A percentile compares a stretch with the other conserved stretches of the same genome.
Evolutionary conservation across 2,113 vertebrate genomes (phyloP).

Genomic region (Nansenia antarctica): DNA sequence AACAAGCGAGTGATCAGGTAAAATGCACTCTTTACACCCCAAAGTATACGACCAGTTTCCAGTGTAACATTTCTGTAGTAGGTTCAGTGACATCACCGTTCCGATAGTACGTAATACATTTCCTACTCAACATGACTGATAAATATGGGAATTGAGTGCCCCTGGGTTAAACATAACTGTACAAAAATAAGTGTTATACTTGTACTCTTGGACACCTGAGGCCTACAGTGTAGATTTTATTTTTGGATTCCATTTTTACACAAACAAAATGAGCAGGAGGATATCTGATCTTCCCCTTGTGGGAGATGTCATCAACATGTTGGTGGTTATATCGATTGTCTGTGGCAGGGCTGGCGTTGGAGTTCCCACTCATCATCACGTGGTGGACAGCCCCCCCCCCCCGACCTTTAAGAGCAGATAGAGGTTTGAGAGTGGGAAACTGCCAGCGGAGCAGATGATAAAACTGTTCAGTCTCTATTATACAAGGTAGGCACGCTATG

Average conservation of each 20-base stretch:
- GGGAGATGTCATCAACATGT: no score
- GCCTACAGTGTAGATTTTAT: background rate
- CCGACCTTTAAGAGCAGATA: background rate
- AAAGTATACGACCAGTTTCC: background rate
- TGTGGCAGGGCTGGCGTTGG: background rate
- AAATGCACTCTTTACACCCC: no score
- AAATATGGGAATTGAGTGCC: background rate
- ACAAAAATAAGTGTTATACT: background rate
- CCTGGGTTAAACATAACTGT: background rate
- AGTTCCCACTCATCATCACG: background rate
- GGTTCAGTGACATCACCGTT: background rate
- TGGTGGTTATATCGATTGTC: slow-evolving; percentile 3
- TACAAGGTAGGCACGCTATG: background rate
- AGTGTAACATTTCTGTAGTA: no score
- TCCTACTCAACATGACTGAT: background rate
- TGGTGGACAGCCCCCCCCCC: background rate
- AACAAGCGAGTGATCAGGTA: background rate
- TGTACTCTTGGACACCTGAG: background rate
- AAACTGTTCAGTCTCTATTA: background rate
- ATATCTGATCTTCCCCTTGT: background rate
- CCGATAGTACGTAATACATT: background rate
- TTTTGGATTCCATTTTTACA: background rate
- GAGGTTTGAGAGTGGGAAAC: background rate
- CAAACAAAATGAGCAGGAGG: background rate
- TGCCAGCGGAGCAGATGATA: background rate